phyloP scores from a whole-genome alignment of 2,113 vertebrate genomes.

The Serilophus lunatus region DNA sequence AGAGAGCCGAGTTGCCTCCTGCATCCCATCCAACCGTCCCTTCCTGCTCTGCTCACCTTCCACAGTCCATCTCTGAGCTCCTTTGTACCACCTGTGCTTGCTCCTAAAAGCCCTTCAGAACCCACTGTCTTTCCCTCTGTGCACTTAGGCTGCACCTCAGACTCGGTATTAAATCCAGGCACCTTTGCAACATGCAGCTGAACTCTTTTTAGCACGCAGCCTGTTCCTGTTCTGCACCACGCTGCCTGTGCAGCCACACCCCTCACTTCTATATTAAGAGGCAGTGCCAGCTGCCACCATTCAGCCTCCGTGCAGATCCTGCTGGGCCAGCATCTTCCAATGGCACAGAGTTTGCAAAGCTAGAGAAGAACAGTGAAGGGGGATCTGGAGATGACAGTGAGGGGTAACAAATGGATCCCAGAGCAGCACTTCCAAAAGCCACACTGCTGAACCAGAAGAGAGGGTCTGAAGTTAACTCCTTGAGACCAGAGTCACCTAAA shows the following conservation, averaged over 20 bases:
- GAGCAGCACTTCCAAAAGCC: neutral
- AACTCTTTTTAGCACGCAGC: neutral
- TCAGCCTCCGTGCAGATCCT: neutral
- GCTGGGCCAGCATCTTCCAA: neutral
- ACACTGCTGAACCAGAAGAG: accelerated
- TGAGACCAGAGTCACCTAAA: neutral
- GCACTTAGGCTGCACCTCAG: neutral
- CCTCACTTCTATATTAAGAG: slow-evolving; percentile 29
- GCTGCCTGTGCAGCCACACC: neutral
- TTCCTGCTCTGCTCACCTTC: accelerated
- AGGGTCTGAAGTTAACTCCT: neutral
- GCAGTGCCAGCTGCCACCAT: neutral
- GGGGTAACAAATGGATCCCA: neutral
- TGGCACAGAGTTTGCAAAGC: neutral
- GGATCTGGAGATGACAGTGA: neutral
- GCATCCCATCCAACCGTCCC: neutral
- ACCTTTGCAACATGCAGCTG: neutral
- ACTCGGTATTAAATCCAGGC: neutral
- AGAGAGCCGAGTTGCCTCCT: neutral
- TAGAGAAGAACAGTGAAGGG: neutral
- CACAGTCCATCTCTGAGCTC: neutral
- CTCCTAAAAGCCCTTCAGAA: neutral
- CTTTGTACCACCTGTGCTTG: accelerated
- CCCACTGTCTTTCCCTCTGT: neutral
- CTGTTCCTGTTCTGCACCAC: neutral